A percentile compares a stretch with the other conserved stretches of the same genome.
Conservation (phyloP, 2,113 vertebrate genomes). For the Campylorhamphus procurvoides region DNA sequence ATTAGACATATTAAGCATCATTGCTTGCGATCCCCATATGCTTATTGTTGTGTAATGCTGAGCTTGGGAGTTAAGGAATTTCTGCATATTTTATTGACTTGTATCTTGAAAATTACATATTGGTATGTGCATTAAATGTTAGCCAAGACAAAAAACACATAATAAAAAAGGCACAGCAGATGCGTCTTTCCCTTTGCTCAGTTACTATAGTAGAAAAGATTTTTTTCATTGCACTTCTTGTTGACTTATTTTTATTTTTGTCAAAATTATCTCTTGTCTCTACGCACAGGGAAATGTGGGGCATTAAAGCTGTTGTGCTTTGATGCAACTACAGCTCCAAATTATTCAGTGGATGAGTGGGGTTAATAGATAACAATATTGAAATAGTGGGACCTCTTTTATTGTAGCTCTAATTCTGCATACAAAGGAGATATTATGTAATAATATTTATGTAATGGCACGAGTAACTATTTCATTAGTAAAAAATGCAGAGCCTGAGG, state of each 20-base stretch:
- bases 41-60: not conserved
- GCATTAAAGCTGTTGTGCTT: not conserved
- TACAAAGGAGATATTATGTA: slow-evolving; percentile 65
- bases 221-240: not conserved
- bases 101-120: not conserved
- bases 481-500: slow-evolving; percentile 54
- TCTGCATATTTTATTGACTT: not conserved
- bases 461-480: slow-evolving; percentile 52
- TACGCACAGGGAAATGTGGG: not conserved
- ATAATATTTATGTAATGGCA: slow-evolving; percentile 64
- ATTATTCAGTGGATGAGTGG: not conserved
- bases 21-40: not conserved
- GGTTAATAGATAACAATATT: not conserved
- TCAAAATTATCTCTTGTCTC: not conserved
- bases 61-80: slow-evolving; percentile 6
- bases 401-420: slow-evolving; percentile 15
- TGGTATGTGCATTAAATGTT: not conserved
- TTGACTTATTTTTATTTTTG: not conserved
- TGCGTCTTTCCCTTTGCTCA: not conserved
- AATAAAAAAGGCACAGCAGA: not conserved
- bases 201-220: not conserved
- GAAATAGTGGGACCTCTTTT: not conserved
- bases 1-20: not conserved
- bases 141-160: not conserved
- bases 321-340: slow-evolving; percentile 1